Evolutionary conservation across 2,113 vertebrate species (phyloP), one percentile per base, ranked within the genome.

Genomic region (Clarias macrocephalus): DNA sequence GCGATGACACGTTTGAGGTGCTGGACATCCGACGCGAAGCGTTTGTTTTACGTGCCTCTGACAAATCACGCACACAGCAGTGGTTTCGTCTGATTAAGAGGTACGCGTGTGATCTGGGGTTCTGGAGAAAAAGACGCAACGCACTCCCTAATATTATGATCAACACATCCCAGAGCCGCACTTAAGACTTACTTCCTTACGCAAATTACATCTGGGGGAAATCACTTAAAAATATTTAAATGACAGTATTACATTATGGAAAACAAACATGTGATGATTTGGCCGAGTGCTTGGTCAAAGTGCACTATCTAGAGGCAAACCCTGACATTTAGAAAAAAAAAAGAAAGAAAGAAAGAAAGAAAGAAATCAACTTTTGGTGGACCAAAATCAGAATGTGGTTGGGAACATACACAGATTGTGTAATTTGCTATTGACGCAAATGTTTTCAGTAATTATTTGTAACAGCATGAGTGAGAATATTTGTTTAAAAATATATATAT

Each of bases 141-240:
- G 97, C 97, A 0, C 92, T 98, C 86, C 97, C 97, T 84, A 98
- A 98, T 91, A 97, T 98, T 93, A 98, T 98, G 97, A 98, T 98
- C 92, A 97, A 95, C 93, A 96, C 97, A 0, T 94, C 92, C 86
- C 96, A 97, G 93, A 94, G 90, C 88, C 94, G 97, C 88, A 95
- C 96, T 89, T 97, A 95, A 97, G 92, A 87, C n/a, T 10, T 62
- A 87, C n/a, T 10, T 62, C 12, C 23, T 57, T 23, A 83, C 48
- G 28, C 18, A 59, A 66, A 21, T 62, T 33, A 62, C 77, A 66
- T 82, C 80, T 85, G 52, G 85, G 93, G 93, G 92, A 93, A 89
- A 94, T 92, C 90, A 88, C 68, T 87, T 84, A 6, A 37, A 48
- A 85, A 83, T 68, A 81, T 85, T 77, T 83, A 65, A 76, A 81